Base-by-base conservation (phyloP, 2,113 vertebrate genomes). In the Genyomyrus donnyi region DNA sequence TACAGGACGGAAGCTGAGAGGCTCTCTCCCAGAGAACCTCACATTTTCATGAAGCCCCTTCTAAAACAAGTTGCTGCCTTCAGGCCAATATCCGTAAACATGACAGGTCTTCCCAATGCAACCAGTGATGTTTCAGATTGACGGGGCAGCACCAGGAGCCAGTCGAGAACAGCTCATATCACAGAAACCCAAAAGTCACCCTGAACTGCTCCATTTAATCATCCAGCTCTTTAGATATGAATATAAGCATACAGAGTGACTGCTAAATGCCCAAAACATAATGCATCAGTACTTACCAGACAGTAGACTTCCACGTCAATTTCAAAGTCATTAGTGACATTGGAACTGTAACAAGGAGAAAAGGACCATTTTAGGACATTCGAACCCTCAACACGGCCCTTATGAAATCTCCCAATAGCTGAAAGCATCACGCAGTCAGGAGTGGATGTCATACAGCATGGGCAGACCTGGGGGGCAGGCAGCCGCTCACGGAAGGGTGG, bases 251-350 rank as follows among this genome's bases (percentile, higher is more conserved):
- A 77, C n/a, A 70, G 21, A 85, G 83, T 46, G 42, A 42, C 77
- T 0, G 1, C 17, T 45, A 7, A 83, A 19, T 10, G n/a, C 1
- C 17, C 7, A 83, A 83, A 45, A 45, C 6, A 15, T 52, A 77
- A 49, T 17, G 45, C 15, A 15, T 35, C 21, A 1, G 77, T 93
- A 95, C 98, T 94, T 96, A 99, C 98, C 96, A 99, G 94, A 87
- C 95, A 96, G 92, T 99, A 99, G 9, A 99, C 97, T 92, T 99
- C 97, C 92, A 99, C 89, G 84, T 95, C 95, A 92, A 99, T 97
- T 93, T 96, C 96, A 96, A 99, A 99, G 94, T 98, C 96, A 94
- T 95, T 98, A 90, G 96, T 96, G 10, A 98, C 97, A 90, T 98
- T 95, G 0, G 97, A 94, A 93, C 98, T 99, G 92, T 52, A 94